Percentiles rank a stretch among this genome's conserved stretches.
Evolutionary conservation across 2,113 vertebrate species (phyloP).

Genomic region (Gambusia holbrooki): DNA sequence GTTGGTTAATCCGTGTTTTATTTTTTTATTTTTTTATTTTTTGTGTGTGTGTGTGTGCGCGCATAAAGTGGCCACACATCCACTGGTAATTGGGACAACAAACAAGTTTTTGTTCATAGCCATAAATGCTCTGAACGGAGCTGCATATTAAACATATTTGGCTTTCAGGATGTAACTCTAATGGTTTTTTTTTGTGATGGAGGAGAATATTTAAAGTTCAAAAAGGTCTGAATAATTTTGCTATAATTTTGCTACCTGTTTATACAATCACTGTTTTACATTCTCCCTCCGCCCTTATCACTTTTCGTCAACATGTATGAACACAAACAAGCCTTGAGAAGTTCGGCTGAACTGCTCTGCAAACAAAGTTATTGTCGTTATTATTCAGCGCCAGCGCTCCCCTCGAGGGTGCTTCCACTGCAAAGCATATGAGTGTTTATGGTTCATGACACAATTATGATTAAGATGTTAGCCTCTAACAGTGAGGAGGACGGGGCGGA

Average conservation of each 20-base stretch:
- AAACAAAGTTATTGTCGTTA: slow-evolving; percentile 52
- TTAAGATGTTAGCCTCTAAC: slow-evolving; percentile 65
- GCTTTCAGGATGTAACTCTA: background rate
- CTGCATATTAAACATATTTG: background rate
- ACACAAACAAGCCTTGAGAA: slow-evolving; percentile 33
- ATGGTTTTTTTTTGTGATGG: background rate
- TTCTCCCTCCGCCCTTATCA: background rate
- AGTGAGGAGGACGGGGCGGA: background rate
- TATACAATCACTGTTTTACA: background rate
- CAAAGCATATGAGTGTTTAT: slow-evolving; percentile 57
- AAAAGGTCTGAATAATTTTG: background rate
- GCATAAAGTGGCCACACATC: too few species aligned
- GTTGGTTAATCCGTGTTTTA: background rate
- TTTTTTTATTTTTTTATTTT: too few species aligned
- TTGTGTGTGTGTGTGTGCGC: too few species aligned
- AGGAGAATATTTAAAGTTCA: background rate
- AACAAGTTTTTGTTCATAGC: background rate
- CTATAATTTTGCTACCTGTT: background rate
- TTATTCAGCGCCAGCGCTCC: slow-evolving; percentile 49
- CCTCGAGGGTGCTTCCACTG: slow-evolving; percentile 41
- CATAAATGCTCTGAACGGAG: background rate
- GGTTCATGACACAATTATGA: slow-evolving; percentile 70
- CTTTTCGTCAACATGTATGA: background rate
- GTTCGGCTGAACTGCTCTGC: slow-evolving; percentile 33
- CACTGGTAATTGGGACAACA: background rate